A percentile compares a stretch with the other conserved stretches of the same genome.
These are phyloP conservation scores for Puntigrus tetrazona DNA, from an alignment of 2,113 vertebrate species.

Conservation along the genomic window DNA sequence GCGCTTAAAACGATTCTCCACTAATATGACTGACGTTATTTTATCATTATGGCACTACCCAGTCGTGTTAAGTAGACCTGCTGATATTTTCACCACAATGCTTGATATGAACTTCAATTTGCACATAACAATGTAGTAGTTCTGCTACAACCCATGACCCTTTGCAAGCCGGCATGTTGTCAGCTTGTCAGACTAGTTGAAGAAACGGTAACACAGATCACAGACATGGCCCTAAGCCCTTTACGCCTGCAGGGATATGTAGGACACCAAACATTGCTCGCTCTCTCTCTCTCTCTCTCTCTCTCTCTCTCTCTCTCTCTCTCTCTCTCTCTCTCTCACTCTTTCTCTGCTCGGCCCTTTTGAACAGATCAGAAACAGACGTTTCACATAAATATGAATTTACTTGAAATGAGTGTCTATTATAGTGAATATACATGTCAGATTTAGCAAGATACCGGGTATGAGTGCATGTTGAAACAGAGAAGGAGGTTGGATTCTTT, in stretches of 20 bases:
- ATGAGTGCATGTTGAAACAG: not conserved
- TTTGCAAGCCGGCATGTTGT: conserved; percentile 40
- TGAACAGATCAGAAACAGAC: not conserved
- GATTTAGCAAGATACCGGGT: not conserved
- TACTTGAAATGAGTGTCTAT: not conserved
- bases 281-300: conserved; percentile 1
- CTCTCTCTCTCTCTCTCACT: not conserved
- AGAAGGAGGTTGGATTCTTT: not conserved
- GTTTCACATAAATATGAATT: conserved; percentile 23
- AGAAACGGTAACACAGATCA: conserved; percentile 40
- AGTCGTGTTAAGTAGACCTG: not conserved
- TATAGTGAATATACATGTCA: not conserved
- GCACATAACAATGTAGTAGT: conserved; percentile 1
- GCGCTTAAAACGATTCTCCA: not conserved
- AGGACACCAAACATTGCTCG: conserved; percentile 2
- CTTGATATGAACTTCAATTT: conserved; percentile 15
- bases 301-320: conserved; percentile 4
- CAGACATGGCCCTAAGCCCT: conserved; percentile 2
- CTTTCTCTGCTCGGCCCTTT: conserved; percentile 7
- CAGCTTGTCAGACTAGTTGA: conserved; percentile 37
- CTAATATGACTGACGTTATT: not conserved
- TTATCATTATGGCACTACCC: not conserved
- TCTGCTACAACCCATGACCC: conserved; percentile 27
- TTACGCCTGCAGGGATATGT: conserved; percentile 20
- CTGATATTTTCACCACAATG: conserved; percentile 1